phyloP scores from a whole-genome alignment of 2,888 invertebrate species.

The Petrolisthes manimaculis region DNA sequence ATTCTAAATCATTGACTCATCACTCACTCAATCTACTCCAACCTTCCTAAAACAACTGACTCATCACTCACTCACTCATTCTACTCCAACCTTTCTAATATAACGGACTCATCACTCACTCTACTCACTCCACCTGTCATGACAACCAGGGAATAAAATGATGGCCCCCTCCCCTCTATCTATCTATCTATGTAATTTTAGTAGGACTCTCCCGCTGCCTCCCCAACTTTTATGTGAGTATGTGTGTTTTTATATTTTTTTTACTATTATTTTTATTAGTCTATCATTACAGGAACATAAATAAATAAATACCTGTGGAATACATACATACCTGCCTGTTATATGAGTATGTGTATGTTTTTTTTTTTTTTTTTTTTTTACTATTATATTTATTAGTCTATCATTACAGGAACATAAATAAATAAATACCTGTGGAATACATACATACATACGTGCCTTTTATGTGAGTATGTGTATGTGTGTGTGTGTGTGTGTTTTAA shows the following conservation, averaged over 20 bases:
- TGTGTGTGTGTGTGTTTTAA: background rate
- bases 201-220: background rate
- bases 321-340: no score
- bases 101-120: background rate
- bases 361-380: background rate
- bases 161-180: background rate
- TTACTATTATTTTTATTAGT: slow-evolving; percentile 1
- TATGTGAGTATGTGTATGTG: no score
- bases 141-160: background rate
- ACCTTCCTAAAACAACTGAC: no score
- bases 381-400: slow-evolving; percentile 1
- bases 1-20: no score
- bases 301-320: no score
- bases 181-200: background rate
- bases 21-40: no score
- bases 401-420: no score
- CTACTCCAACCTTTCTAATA: background rate
- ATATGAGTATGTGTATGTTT: no score
- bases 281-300: no score
- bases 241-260: background rate
- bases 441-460: no score
- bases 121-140: background rate
- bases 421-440: no score
- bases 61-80: no score
- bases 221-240: background rate